phyloP scores from a whole-genome alignment of 2,888 invertebrate species.

The Phortica magna region DNA sequence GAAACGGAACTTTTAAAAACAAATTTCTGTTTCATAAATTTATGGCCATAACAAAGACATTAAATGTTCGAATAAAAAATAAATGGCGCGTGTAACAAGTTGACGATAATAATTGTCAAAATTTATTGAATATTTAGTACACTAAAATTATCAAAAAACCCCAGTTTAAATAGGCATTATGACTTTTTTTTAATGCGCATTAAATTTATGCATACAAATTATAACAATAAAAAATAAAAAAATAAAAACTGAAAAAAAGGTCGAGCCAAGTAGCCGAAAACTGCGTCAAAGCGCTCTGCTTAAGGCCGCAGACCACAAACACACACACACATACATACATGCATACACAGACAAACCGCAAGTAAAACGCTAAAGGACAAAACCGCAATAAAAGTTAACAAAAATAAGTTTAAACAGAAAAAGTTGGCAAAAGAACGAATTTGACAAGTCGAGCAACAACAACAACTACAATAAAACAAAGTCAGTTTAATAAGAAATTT shows the following conservation, averaged over 20 bases:
- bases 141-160: not conserved
- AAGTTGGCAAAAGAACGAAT: not conserved
- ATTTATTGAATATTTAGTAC: slow-evolving; percentile 25
- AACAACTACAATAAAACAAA: slow-evolving; percentile 9
- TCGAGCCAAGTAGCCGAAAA: slow-evolving; percentile 39
- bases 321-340: no score
- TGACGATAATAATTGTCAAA: not conserved
- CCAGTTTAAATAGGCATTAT: slow-evolving; percentile 43
- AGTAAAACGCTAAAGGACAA: slow-evolving; percentile 14
- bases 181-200: slow-evolving; percentile 42
- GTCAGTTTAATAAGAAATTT: slow-evolving; percentile 22
- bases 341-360: not conserved
- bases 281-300: not conserved
- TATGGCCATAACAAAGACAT: no score
- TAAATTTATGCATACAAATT: slow-evolving; percentile 43
- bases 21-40: no score
- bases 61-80: not conserved
- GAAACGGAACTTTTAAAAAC: no score
- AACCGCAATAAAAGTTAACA: slow-evolving; percentile 24
- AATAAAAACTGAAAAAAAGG: slow-evolving; percentile 43
- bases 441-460: slow-evolving; percentile 3
- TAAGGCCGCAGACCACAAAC: not conserved
- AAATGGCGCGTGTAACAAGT: slow-evolving; percentile 7
- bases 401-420: slow-evolving; percentile 10
- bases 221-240: slow-evolving; percentile 26